Percentiles rank a stretch among this genome's conserved stretches.
Conservation (phyloP, 2,113 vertebrate species). For the Indicator maculatus region DNA sequence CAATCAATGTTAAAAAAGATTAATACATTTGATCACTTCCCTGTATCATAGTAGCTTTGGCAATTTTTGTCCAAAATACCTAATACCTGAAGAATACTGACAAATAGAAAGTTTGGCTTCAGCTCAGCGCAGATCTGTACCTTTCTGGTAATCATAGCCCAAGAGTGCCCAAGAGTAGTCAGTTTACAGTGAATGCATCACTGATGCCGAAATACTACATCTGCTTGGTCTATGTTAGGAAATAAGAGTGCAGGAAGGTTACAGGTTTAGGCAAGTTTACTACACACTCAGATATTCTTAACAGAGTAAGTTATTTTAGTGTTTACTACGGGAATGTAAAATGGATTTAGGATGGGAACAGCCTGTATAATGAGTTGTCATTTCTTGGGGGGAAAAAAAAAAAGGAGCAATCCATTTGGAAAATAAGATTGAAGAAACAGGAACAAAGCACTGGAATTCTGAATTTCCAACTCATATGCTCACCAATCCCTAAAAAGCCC, state of each 20-base stretch:
- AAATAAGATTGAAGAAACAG: not conserved
- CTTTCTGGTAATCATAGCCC: not conserved
- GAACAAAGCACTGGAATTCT: not conserved
- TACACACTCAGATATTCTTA: not conserved
- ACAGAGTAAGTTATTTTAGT: not conserved
- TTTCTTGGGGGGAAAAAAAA: no score
- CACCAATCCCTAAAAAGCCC: not conserved
- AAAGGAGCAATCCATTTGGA: not conserved
- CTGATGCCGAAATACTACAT: not conserved
- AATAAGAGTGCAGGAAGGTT: not conserved
- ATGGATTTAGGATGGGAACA: not conserved
- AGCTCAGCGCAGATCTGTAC: not conserved
- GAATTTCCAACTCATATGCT: not conserved
- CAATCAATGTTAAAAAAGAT: not conserved
- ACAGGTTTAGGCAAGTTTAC: not conserved
- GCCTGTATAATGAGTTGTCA: not conserved
- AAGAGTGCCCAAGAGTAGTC: not conserved
- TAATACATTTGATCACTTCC: not conserved
- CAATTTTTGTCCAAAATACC: not conserved
- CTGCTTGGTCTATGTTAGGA: not conserved
- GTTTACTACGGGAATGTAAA: not conserved
- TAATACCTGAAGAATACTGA: not conserved
- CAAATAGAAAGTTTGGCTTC: not conserved
- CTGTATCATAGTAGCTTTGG: not conserved
- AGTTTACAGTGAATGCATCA: accelerated